phyloP scores from a whole-genome alignment of 53 echinoderm and acorn worm genomes.

The Glandiceps talaboti region DNA sequence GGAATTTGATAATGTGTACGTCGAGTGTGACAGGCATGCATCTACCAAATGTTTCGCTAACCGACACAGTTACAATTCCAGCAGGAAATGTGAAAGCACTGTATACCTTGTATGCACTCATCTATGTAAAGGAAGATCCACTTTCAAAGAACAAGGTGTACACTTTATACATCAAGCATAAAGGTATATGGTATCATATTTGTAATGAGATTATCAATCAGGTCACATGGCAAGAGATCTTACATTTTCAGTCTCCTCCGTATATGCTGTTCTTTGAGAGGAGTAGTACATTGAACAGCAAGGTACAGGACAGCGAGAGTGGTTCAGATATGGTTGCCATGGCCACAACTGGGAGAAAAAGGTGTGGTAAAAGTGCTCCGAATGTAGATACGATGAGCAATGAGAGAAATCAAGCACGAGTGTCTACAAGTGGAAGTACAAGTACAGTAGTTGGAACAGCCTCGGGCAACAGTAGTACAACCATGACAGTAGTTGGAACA shows the following conservation, averaged over 20 bases:
- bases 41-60: neutral
- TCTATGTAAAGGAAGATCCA: neutral
- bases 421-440: neutral
- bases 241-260: no score
- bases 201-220: no score
- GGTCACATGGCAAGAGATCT: no score
- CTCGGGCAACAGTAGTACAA: neutral
- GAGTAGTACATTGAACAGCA: neutral
- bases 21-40: neutral
- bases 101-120: neutral
- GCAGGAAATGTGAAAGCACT: neutral
- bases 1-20: neutral
- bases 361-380: neutral
- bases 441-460: neutral
- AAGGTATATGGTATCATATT: no score
- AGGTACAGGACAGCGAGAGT: neutral
- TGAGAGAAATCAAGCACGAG: no score
- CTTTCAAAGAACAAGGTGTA: neutral
- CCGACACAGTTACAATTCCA: neutral
- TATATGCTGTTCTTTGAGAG: neutral
- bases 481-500: neutral
- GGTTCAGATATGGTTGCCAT: neutral
- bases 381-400: no score
- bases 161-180: neutral
- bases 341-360: neutral